Percentiles rank a stretch among this genome's conserved stretches.
Conservation (phyloP, 23 tunicate species). For the Styela plicata region DNA sequence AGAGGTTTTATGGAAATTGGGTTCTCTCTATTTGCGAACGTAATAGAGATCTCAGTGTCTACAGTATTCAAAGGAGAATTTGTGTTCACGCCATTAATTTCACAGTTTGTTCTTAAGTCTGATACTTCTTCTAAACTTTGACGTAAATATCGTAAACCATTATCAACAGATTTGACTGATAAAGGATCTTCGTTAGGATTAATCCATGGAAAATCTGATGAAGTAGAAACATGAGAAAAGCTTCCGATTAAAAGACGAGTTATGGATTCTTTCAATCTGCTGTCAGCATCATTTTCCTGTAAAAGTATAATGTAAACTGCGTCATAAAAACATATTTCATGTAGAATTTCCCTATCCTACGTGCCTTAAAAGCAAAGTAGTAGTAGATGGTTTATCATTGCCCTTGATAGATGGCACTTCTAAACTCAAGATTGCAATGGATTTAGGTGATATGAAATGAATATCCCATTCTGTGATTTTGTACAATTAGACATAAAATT, state of each 20-base stretch:
- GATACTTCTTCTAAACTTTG: constrained; percentile 7
- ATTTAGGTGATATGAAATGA: no score
- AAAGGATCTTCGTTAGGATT: constrained; percentile 9
- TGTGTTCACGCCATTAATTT: background rate
- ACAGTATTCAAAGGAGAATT: background rate
- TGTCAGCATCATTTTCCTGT: constrained; percentile 41
- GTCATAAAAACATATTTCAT: no score
- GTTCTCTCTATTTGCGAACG: background rate
- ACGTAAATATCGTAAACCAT: background rate
- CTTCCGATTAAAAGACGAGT: constrained; percentile 41
- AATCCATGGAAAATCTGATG: constrained; percentile 1
- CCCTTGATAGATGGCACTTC: no score
- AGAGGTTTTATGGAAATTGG: background rate
- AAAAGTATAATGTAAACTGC: no score
- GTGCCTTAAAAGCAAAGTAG: no score
- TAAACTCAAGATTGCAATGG: no score
- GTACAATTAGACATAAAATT: no score
- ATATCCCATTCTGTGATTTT: no score
- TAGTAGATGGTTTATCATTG: no score
- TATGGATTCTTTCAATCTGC: constrained; percentile 46
- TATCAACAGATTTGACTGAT: constrained; percentile 1
- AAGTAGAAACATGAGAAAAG: background rate
- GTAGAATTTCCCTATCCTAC: no score
- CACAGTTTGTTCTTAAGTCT: background rate
- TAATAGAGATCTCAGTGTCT: background rate